Percentiles rank a stretch among this genome's conserved stretches.
Evolutionary conservation across 37 sponge, comb jelly and placozoan species (phyloP).

Genomic region (Trichoplax adhaerens): DNA sequence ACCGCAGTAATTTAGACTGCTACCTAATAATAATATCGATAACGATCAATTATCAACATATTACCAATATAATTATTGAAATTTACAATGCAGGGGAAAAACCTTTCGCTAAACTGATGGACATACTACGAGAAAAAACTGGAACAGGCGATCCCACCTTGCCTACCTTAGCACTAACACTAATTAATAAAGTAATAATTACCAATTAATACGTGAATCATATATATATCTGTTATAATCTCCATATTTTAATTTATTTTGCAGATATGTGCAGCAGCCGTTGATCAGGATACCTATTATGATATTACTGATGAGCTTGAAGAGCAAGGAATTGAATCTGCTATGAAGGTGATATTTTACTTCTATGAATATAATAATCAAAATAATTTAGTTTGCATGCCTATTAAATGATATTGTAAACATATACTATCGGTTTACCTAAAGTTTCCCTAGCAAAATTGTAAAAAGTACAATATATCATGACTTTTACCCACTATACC

Average conservation of each 20-base stretch:
- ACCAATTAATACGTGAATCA: not conserved
- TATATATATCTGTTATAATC: not conserved
- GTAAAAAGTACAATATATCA: too few species aligned
- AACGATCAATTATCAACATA: too few species aligned
- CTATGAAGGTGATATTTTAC: slow-evolving; percentile 38
- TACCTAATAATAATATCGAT: too few species aligned
- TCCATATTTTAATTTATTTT: not conserved
- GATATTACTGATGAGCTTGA: slow-evolving; percentile 74
- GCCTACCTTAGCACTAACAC: slow-evolving; percentile 45
- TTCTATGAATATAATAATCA: not conserved
- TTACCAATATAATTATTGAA: too few species aligned
- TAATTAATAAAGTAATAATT: slow-evolving; percentile 43
- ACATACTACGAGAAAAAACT: slow-evolving; percentile 34
- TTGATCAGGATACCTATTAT: slow-evolving; percentile 70
- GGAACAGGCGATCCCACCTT: slow-evolving; percentile 30
- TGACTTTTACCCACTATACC: too few species aligned
- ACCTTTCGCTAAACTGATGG: slow-evolving; percentile 30
- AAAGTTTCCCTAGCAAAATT: not conserved
- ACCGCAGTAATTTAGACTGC: too few species aligned
- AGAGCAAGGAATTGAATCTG: slow-evolving; percentile 50
- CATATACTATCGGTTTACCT: not conserved
- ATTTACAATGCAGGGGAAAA: slow-evolving; percentile 18
- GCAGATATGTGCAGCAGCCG: slow-evolving; percentile 44
- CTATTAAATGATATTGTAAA: not conserved
- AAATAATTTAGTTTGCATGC: not conserved